Evolutionary conservation across 2,888 invertebrate species (phyloP).

Genomic region (Thecocarcelia acutangulata): DNA sequence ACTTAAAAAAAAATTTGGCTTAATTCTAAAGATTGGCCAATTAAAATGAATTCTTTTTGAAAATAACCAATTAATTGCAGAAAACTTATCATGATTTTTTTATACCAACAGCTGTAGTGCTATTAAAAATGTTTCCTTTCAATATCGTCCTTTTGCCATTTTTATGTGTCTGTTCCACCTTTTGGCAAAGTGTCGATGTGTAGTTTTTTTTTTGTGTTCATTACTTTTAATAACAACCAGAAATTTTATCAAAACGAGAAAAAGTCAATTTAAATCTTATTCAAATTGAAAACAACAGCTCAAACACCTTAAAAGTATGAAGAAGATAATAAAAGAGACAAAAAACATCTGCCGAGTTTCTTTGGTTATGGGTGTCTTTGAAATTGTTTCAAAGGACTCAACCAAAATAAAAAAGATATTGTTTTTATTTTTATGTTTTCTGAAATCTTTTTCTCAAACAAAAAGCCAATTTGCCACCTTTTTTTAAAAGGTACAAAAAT

Average conservation of each 20-base stretch:
- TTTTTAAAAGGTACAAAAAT: constrained; percentile 56
- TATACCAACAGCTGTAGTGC: constrained; percentile 27
- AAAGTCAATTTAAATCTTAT: constrained; percentile 69
- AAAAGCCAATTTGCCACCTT: constrained; percentile 69
- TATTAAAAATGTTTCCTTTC: constrained; percentile 31
- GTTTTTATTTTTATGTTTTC: constrained; percentile 33
- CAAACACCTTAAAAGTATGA: constrained; percentile 1
- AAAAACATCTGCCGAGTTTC: constrained; percentile 49
- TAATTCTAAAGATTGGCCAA: neutral
- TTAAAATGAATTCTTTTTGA: neutral
- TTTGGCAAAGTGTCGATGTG: constrained; percentile 34
- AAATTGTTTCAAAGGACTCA: constrained; percentile 46
- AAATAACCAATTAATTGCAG: constrained; percentile 41
- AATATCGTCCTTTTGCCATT: constrained; percentile 2
- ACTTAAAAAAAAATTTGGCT: neutral
- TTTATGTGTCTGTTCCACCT: constrained; percentile 36
- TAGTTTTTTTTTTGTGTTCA: constrained; percentile 15
- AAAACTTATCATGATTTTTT: constrained; percentile 26
- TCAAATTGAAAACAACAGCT: constrained; percentile 60
- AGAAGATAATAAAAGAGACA: neutral
- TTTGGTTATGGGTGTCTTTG: constrained; percentile 19
- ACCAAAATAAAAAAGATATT: constrained; percentile 18
- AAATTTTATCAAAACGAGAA: constrained; percentile 55
- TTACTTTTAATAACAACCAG: constrained; percentile 40
- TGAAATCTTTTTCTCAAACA: constrained; percentile 42